A percentile compares a stretch with the other conserved stretches of the same genome.
Conservation (phyloP, 2,113 vertebrate genomes). For the Micromys minutus region DNA sequence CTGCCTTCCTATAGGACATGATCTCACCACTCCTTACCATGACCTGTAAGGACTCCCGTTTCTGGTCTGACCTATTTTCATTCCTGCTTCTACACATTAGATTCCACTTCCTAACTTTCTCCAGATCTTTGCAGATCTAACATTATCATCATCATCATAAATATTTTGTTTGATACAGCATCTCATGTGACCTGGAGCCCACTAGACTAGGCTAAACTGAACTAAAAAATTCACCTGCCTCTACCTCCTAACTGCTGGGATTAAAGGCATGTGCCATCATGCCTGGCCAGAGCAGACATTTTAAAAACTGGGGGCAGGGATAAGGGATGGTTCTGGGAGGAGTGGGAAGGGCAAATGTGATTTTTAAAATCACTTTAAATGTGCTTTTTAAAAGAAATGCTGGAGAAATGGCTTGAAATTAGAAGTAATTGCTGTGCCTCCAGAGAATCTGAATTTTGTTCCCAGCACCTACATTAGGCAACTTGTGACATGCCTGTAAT, state of each 20-base stretch:
- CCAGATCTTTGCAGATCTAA: constrained; percentile 10
- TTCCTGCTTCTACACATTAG: neutral
- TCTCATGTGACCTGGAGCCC: neutral
- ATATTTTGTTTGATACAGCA: neutral
- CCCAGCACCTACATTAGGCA: neutral
- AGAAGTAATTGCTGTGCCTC: neutral
- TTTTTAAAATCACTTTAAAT: neutral
- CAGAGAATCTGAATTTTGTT: neutral
- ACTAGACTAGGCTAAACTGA: neutral
- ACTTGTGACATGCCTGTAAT: neutral
- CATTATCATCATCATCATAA: neutral
- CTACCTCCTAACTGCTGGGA: neutral
- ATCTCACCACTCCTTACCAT: neutral
- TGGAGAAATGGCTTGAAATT: neutral
- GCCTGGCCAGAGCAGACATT: neutral
- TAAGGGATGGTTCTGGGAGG: neutral
- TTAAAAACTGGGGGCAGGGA: neutral
- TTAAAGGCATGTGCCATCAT: neutral
- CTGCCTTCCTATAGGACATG: neutral
- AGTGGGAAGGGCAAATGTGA: neutral
- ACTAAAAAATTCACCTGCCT: neutral
- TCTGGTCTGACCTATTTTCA: neutral
- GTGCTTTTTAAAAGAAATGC: neutral
- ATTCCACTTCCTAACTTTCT: neutral
- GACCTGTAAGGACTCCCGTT: neutral